A percentile compares a stretch with the other conserved stretches of the same genome.
Evolutionary conservation across 2,113 vertebrate genomes (phyloP).

Genomic region (Bambusicola thoracicus): DNA sequence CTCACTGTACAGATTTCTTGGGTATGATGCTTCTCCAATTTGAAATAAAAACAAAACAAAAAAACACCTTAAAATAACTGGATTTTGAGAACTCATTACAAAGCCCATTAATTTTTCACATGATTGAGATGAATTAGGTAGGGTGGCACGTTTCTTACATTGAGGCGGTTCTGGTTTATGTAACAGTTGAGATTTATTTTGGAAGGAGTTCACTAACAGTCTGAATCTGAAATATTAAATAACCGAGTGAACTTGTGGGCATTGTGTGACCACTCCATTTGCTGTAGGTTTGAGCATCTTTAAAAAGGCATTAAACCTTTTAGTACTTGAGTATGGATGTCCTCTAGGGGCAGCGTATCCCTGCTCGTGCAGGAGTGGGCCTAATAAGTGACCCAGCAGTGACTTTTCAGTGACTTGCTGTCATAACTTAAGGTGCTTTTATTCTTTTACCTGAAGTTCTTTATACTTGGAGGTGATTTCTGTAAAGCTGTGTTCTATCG

Average conservation of each 20-base stretch:
- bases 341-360: not conserved
- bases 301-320: not conserved
- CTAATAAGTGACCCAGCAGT: not conserved
- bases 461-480: not conserved
- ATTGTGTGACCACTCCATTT: not conserved
- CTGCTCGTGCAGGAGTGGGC: not conserved
- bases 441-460: not conserved
- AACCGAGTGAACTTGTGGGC: not conserved
- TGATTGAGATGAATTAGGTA: not conserved
- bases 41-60: slow-evolving; percentile 2
- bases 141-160: not conserved
- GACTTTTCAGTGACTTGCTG: not conserved
- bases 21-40: slow-evolving; percentile 34
- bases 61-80: not conserved
- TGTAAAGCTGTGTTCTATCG: rapidly evolving
- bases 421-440: not conserved
- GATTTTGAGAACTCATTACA: not conserved
- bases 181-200: not conserved
- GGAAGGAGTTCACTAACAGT: not conserved
- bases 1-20: not conserved
- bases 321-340: not conserved
- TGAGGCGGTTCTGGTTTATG: not conserved
- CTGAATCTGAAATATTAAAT: not conserved
- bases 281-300: not conserved
- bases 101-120: not conserved